Base-by-base conservation (phyloP, 2,113 vertebrate species). In the Delphinapterus leucas region DNA sequence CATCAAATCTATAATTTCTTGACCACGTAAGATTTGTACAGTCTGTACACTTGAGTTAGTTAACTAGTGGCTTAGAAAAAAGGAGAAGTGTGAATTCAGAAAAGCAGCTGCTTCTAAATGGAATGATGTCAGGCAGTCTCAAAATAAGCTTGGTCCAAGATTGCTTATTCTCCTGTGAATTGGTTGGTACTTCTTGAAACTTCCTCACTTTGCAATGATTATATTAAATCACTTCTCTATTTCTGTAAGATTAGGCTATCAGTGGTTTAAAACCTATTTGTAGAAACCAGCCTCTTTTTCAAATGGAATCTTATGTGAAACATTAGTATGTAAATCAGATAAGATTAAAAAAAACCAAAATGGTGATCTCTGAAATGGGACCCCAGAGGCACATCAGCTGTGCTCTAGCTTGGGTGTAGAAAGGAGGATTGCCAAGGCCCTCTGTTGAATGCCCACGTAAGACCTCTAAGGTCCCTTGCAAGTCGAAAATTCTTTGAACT, bases 241-340 rank as follows among this genome's bases (percentile, higher is more conserved):
- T 86, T 96, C 93, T 95, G 36, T 90, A 83, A 77, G 79, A 88
- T 81, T 82, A 93, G 36, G 41, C 26, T 82, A 88, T 58, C 33
- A 1, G 49, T 79, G 49, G 33, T 93, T 85, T 95, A 83, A 95
- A 94, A 84, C 26, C 81, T 90, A 70, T 93, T 90, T 76, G 73
- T 89, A 73, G 88, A 97, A 95, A 90, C 31, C 61, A 80, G 36
- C 68, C 74, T 95, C 36, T 95, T 88, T 97, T 95, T 82, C 88
- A 73, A 89, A 41, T 65, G 55, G 61, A 96, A 55, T 95, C 92
- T 95, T 96, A 31, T 67, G 81, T 77, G 87, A 83, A 92, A 55
- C 79, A 93, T 97, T 96, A 97, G 80, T 89, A 93, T 96, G 97
- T 96, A 96, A 97, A 97, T 84, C 86, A 97, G 63, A 44, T 15